These are phyloP conservation scores for Mercenaria mercenaria DNA, from an alignment of 1,140 invertebrate species.

Conservation along the genomic window DNA sequence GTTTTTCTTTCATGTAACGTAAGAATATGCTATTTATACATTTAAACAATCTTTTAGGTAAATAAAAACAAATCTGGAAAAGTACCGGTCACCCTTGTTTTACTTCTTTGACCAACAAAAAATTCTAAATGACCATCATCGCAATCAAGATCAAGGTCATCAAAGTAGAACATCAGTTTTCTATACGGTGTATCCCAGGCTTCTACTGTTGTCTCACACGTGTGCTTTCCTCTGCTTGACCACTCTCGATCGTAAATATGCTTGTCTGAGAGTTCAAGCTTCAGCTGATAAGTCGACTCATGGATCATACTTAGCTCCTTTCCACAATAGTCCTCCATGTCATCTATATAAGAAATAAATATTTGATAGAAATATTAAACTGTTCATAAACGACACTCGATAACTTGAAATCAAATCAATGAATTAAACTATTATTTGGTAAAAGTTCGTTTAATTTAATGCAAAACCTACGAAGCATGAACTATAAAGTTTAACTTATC, in stretches of 20 bases:
- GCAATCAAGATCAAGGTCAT: not conserved
- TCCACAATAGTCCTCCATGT: not conserved
- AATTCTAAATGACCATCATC: not conserved
- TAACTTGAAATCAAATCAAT: too few relatives aligned
- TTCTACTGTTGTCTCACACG: not conserved
- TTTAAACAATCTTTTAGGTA: too few relatives aligned
- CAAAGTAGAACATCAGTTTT: not conserved
- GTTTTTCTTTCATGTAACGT: too few relatives aligned
- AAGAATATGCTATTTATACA: too few relatives aligned
- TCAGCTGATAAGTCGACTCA: not conserved
- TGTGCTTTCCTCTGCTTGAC: too few relatives aligned
- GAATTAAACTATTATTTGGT: too few relatives aligned
- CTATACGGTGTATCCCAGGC: not conserved
- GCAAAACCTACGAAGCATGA: too few relatives aligned
- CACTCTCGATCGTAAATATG: not conserved
- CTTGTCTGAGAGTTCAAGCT: not conserved
- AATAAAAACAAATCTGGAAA: too few relatives aligned
- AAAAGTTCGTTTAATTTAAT: too few relatives aligned
- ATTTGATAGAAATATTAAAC: too few relatives aligned
- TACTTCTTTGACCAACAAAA: not conserved
- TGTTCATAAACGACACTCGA: too few relatives aligned
- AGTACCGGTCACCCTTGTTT: not conserved
- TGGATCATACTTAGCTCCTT: not conserved
- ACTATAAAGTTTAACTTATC: too few relatives aligned
- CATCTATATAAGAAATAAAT: not conserved